Evolutionary conservation across 2,113 vertebrate species (phyloP).

Genomic region (Aviceda subcristata): DNA sequence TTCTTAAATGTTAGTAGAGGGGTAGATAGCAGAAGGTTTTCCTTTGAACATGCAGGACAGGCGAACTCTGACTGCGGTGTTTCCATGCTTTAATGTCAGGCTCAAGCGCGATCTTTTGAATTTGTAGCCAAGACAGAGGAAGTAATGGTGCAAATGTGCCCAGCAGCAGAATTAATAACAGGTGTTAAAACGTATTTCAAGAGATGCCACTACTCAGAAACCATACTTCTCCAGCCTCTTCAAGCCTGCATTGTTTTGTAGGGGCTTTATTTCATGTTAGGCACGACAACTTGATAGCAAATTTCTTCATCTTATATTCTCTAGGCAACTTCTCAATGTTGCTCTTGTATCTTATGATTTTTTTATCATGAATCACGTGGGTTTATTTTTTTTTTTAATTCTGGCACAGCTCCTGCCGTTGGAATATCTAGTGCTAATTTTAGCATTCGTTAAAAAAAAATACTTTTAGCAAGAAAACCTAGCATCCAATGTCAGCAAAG

Average conservation of each 20-base stretch:
- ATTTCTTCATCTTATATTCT: constrained; percentile 5
- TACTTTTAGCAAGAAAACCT: neutral
- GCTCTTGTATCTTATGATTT: neutral
- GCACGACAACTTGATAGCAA: neutral
- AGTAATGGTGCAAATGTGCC: neutral
- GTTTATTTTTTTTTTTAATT: neutral
- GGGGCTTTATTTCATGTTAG: constrained; percentile 16
- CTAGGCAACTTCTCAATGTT: neutral
- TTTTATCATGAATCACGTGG: neutral
- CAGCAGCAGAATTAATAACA: constrained; percentile 24
- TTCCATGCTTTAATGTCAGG: constrained; percentile 29
- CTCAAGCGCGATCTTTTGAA: neutral
- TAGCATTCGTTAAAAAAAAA: neutral
- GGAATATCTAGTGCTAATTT: neutral
- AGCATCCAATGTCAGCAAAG: neutral
- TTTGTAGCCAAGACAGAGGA: neutral
- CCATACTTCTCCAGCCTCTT: neutral
- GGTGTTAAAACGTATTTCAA: constrained; percentile 4
- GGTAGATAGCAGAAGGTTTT: neutral
- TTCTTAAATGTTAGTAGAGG: neutral
- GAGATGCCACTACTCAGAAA: neutral
- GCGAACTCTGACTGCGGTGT: neutral
- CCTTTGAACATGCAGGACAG: neutral
- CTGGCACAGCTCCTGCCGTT: neutral
- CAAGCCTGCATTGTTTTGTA: neutral